A percentile compares a stretch with the other conserved stretches of the same genome.
These are phyloP conservation scores for Delichon dasypus DNA, from an alignment of 2,797 vertebrate genomes.

Conservation along the genomic window DNA sequence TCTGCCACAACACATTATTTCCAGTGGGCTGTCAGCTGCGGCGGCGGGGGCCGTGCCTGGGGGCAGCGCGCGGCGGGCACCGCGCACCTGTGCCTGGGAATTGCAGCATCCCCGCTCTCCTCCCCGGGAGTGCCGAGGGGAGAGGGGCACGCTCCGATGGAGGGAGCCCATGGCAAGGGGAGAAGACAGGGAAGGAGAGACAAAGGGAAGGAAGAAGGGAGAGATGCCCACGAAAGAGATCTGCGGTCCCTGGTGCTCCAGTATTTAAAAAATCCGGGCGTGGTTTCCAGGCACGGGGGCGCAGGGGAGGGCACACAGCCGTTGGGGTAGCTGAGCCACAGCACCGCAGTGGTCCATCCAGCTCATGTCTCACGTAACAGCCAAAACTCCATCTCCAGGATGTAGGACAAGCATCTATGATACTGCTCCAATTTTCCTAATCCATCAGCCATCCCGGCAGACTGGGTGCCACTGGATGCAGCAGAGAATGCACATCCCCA, in stretches of 20 bases:
- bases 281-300: not conserved
- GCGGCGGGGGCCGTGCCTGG: slow-evolving; percentile 72
- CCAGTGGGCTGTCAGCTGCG: slow-evolving; percentile 79
- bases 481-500: no score
- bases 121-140: not conserved
- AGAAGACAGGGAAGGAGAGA: slow-evolving; percentile 14
- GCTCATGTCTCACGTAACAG: not conserved
- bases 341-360: not conserved
- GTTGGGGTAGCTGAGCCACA: not conserved
- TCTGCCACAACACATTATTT: slow-evolving; percentile 91
- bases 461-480: accelerated
- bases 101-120: slow-evolving; percentile 65
- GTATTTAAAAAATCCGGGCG: not conserved
- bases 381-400: not conserved
- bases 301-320: not conserved
- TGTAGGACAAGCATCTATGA: not conserved
- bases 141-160: not conserved
- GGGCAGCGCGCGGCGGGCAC: slow-evolving; percentile 66
- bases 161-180: not conserved
- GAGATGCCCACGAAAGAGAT: not conserved
- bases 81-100: slow-evolving; percentile 85
- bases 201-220: slow-evolving; percentile 5
- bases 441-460: not conserved
- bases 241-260: not conserved
- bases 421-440: not conserved